These are phyloP conservation scores for Epicauta chinensis DNA, from an alignment of 1,140 invertebrate genomes.

Conservation along the genomic window DNA sequence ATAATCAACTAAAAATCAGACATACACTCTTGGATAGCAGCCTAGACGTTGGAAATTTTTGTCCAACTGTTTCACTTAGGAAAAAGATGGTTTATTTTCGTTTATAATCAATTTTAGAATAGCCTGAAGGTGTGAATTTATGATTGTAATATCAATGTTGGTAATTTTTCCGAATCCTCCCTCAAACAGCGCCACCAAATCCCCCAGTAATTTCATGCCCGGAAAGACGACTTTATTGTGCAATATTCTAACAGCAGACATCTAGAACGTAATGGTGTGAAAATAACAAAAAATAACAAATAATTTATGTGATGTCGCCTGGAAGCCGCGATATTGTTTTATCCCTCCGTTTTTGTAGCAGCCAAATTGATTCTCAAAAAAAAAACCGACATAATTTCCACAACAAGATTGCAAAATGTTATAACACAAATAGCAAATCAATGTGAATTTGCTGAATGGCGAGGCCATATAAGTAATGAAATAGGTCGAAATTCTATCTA, in stretches of 20 bases:
- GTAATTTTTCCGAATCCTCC: conserved; percentile 16
- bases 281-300: conserved; percentile 18
- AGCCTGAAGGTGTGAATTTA: conserved; percentile 1
- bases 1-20: neutral
- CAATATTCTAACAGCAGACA: conserved; percentile 16
- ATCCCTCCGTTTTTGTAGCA: neutral
- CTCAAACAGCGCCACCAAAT: conserved; percentile 14
- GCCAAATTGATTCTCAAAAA: no score
- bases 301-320: conserved; percentile 17
- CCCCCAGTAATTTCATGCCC: conserved; percentile 13
- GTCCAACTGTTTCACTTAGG: no score
- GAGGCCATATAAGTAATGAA: conserved; percentile 8
- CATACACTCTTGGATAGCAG: neutral
- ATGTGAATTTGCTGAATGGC: conserved; percentile 5
- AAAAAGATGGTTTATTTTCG: no score
- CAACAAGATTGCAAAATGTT: no score
- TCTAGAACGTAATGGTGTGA: conserved; percentile 14
- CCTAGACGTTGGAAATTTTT: no score
- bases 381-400: no score
- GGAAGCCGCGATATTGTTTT: conserved; percentile 16
- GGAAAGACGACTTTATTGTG: conserved; percentile 15
- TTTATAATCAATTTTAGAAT: no score
- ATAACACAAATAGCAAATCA: no score
- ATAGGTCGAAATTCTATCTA: neutral
- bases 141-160: conserved; percentile 15